Base-by-base conservation (phyloP, 2,888 invertebrate genomes). In the Phalera bucephala region DNA sequence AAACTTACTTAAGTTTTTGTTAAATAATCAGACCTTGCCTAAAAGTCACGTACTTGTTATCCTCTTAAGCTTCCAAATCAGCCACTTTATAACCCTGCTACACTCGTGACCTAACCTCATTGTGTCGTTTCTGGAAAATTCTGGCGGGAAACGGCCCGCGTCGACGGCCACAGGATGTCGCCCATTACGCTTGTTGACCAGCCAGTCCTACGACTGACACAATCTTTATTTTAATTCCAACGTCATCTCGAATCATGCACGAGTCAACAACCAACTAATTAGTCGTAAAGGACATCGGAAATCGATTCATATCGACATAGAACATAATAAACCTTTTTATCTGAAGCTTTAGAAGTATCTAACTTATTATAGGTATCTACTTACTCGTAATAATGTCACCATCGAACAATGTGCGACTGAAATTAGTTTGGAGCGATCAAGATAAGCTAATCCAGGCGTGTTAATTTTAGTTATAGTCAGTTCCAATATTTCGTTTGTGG, bases 61-160 rank as follows among this genome's bases (percentile, higher is more conserved):
- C n/a, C n/a, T n/a, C n/a, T n/a, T n/a, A n/a, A n/a, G n/a, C n/a
- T 17, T 17, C 5, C 17, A 17, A 17, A 17, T 17, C 17, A 17
- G 3, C 3, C 3, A 3, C 3, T 17, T 17, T 3, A 5, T 17
- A 17, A 17, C 17, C 17, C 3, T 17, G 17, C 17, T 47, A 32
- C 5, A 41, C 39, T 29, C 33, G 36, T 50, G 50, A 49, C 32
- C 55, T 49, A 48, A 40, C 41, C 33, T 47, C 57, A 52, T 60
- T 62, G 47, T 46, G 40, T 36, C 33, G 63, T 63, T 82, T 84
- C 86, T 88, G 74, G 86, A 86, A 85, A 81, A 76, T 82, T 84
- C 87, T 84, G 72, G 75, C 77, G 77, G 72, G 70, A 75, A 72
- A 75, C 78, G 59, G 64, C 53, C 58, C 56, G 56, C 48, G 53